These are phyloP conservation scores for Tuberolachnus salignus DNA, from an alignment of 2,888 invertebrate species.

Conservation along the genomic window DNA sequence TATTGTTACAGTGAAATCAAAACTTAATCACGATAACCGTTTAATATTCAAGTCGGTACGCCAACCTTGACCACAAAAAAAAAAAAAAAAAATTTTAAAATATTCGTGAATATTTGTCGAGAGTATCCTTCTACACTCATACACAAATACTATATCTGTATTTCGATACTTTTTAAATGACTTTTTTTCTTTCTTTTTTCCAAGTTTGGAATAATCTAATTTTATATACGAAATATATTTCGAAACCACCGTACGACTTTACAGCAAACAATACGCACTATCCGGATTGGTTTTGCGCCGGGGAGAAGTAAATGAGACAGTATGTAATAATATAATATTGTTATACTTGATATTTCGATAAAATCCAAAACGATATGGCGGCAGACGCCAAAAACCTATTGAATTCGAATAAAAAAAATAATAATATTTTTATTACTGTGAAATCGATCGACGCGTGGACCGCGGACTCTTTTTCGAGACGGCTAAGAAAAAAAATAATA, in stretches of 20 bases:
- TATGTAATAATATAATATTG: not conserved
- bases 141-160: not conserved
- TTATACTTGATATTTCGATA: not conserved
- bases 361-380: not conserved
- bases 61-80: constrained; percentile 25
- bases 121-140: not conserved
- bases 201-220: too few species aligned
- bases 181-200: too few species aligned
- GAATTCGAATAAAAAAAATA: too few species aligned
- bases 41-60: constrained; percentile 23
- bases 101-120: too few species aligned
- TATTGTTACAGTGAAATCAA: constrained; percentile 33
- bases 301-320: not conserved
- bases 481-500: too few species aligned
- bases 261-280: constrained; percentile 17
- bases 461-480: too few species aligned
- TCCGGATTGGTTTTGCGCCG: not conserved
- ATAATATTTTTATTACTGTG: too few species aligned
- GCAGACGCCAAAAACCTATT: too few species aligned
- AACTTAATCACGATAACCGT: constrained; percentile 15
- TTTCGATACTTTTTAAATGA: too few species aligned
- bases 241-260: not conserved
- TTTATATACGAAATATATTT: constrained; percentile 3
- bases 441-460: not conserved
- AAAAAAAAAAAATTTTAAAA: not conserved